phyloP scores from a whole-genome alignment of 2,888 invertebrate genomes.

The Tiliacea citrago region DNA sequence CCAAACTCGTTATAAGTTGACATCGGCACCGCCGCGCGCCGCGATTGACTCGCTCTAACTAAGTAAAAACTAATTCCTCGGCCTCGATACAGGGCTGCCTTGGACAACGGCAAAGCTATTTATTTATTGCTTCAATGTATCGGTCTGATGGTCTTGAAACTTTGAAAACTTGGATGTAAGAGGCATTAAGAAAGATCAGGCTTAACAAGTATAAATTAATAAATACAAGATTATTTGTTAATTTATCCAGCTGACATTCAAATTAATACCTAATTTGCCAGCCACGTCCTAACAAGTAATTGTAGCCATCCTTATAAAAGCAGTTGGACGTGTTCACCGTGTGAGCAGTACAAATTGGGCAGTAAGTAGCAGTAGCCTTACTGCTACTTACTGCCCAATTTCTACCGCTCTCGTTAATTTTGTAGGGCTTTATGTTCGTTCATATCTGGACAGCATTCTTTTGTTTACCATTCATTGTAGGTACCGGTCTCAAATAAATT shows the following conservation, averaged over 20 bases:
- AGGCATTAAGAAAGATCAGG: neutral
- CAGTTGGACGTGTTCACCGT: no score
- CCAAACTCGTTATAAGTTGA: conserved; percentile 88
- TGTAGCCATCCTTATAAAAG: neutral
- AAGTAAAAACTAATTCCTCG: conserved; percentile 76
- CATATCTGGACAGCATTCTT: no score
- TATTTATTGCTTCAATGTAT: neutral
- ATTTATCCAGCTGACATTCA: neutral
- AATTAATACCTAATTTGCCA: neutral
- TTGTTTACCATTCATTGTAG: neutral
- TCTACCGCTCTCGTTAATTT: neutral
- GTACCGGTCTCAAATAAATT: neutral
- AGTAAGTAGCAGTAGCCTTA: no score
- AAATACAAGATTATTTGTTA: neutral
- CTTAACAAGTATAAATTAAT: no score
- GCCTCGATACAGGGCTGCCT: conserved; percentile 52
- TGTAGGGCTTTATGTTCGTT: neutral
- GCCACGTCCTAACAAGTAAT: neutral
- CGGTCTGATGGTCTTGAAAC: neutral
- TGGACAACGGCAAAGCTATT: conserved; percentile 9
- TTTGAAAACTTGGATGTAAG: no score
- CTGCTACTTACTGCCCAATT: neutral
- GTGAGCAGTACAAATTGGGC: no score
- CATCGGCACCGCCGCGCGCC: conserved; percentile 55
- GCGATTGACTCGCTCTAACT: conserved; percentile 76